phyloP scores from a whole-genome alignment of 2,888 invertebrate genomes.

The Watsonalla cultraria region DNA sequence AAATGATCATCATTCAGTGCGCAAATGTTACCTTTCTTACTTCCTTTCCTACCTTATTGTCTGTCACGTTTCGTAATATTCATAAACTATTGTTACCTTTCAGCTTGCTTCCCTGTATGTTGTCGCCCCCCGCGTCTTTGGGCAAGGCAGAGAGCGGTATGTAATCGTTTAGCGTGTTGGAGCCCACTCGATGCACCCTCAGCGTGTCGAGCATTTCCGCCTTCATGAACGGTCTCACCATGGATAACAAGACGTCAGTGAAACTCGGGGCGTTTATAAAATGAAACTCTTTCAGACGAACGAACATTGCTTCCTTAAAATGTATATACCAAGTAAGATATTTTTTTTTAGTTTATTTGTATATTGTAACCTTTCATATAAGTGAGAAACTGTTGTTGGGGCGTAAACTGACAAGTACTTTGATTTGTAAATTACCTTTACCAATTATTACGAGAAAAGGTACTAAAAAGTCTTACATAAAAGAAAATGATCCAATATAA shows the following conservation, averaged over 20 bases:
- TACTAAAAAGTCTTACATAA: too few species aligned
- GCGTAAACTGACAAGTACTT: too few species aligned
- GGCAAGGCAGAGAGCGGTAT: slow-evolving; percentile 77
- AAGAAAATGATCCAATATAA: too few species aligned
- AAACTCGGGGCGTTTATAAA: slow-evolving; percentile 83
- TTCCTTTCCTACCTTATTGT: too few species aligned
- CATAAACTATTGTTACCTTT: slow-evolving; percentile 29
- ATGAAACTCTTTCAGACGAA: slow-evolving; percentile 81
- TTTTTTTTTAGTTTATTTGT: too few species aligned
- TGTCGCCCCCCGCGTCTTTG: slow-evolving; percentile 78
- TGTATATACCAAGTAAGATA: slow-evolving; percentile 1
- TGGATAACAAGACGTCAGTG: slow-evolving; percentile 81
- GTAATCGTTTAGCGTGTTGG: slow-evolving; percentile 66
- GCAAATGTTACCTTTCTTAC: too few species aligned
- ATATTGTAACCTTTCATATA: too few species aligned
- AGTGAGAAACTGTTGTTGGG: too few species aligned
- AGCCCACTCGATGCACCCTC: slow-evolving; percentile 68
- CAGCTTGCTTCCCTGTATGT: slow-evolving; percentile 28
- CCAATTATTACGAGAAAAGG: too few species aligned
- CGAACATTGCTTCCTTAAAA: slow-evolving; percentile 81
- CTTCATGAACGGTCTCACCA: slow-evolving; percentile 85
- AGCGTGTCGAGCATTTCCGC: slow-evolving; percentile 77
- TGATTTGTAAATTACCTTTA: too few species aligned
- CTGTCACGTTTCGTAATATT: neutral
- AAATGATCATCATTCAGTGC: too few species aligned